Evolutionary conservation across 2,113 vertebrate species (phyloP).

Genomic region (Psittacula cyanocephala): DNA sequence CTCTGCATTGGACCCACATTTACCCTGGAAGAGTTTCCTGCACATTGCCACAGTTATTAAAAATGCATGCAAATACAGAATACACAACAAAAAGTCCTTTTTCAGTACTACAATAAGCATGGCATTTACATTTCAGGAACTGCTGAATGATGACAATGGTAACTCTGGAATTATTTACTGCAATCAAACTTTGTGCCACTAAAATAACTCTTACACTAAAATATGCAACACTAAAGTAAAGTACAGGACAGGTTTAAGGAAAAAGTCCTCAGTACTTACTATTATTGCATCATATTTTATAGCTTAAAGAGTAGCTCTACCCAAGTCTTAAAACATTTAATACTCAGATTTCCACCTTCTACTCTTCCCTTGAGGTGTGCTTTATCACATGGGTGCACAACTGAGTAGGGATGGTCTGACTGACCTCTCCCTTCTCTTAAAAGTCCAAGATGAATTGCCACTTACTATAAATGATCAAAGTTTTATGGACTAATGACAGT

Average conservation of each 20-base stretch:
- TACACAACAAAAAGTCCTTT: not conserved
- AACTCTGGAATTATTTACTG: not conserved
- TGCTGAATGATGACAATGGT: not conserved
- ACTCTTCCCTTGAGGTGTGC: not conserved
- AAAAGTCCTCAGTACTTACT: not conserved
- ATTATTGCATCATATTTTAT: not conserved
- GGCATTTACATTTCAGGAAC: not conserved
- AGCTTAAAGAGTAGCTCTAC: not conserved
- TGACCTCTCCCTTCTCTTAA: conserved; percentile 47
- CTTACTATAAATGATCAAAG: conserved; percentile 50
- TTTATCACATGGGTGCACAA: not conserved
- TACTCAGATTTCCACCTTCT: not conserved
- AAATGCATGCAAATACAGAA: not conserved
- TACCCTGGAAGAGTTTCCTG: not conserved
- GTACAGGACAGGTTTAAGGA: not conserved
- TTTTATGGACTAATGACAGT: conserved; percentile 59
- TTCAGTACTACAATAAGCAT: not conserved
- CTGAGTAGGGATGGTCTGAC: not conserved
- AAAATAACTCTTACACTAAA: not conserved
- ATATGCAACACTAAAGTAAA: not conserved
- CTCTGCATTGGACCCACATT: not conserved
- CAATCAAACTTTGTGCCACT: not conserved
- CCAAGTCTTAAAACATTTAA: not conserved
- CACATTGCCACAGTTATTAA: not conserved
- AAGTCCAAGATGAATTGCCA: conserved; percentile 39